phyloP scores from a whole-genome alignment of 2,113 vertebrate species.

The Clarias macrocephalus region DNA sequence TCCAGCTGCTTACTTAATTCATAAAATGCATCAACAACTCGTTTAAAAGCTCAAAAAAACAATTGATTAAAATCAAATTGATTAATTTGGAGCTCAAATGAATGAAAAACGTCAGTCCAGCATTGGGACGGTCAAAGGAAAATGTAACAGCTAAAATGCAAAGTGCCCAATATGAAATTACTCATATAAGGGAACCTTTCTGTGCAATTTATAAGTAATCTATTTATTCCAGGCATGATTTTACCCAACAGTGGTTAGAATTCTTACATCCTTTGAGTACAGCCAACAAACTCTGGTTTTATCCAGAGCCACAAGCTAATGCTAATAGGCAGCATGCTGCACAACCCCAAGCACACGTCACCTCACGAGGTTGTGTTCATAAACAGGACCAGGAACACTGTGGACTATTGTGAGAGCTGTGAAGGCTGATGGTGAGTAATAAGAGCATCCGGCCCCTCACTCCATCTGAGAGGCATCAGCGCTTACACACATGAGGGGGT shows the following conservation, averaged over 20 bases:
- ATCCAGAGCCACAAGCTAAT: constrained; percentile 35
- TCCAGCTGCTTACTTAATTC: background rate
- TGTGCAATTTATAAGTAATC: background rate
- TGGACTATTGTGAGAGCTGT: constrained; percentile 57
- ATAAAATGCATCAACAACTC: background rate
- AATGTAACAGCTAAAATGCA: constrained; percentile 4
- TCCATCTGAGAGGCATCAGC: constrained; percentile 61
- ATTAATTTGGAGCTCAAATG: background rate
- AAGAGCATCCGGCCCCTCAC: constrained; percentile 65
- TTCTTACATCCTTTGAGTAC: constrained; percentile 15
- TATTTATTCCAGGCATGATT: background rate
- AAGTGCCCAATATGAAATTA: background rate
- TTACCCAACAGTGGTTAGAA: constrained; percentile 4
- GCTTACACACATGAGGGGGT: constrained; percentile 62
- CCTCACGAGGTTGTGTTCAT: constrained; percentile 60
- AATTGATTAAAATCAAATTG: background rate
- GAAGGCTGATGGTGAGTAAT: constrained; percentile 56
- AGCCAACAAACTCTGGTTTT: constrained; percentile 31
- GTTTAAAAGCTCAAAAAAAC: background rate
- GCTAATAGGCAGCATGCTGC: constrained; percentile 62
- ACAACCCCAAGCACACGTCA: constrained; percentile 55
- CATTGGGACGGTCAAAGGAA: background rate
- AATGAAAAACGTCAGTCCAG: background rate
- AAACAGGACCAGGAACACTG: constrained; percentile 42
- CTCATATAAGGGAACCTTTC: constrained; percentile 10